phyloP scores from a whole-genome alignment of 1,140 invertebrate genomes.

The Camponotus vicinus region DNA sequence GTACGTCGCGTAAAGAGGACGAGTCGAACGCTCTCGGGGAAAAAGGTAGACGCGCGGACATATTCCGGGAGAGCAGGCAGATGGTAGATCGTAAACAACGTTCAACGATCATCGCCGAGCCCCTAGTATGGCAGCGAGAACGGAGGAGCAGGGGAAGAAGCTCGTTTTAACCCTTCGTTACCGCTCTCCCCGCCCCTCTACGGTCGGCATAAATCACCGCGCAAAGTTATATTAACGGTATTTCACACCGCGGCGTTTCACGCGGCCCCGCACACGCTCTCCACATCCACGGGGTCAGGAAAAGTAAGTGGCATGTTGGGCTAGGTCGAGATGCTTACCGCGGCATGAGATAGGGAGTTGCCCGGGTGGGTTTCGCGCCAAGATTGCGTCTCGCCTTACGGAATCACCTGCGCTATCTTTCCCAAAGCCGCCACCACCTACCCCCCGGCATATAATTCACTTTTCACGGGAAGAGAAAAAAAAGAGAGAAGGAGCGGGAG shows the following conservation, averaged over 20 bases:
- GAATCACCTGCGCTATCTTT: constrained; percentile 45
- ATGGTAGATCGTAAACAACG: constrained; percentile 62
- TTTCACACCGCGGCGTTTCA: constrained; percentile 66
- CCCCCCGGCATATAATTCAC: constrained; percentile 46
- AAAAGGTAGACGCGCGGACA: constrained; percentile 19
- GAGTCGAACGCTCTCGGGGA: neutral
- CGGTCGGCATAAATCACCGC: constrained; percentile 73
- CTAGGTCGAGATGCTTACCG: constrained; percentile 52
- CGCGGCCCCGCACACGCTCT: constrained; percentile 26
- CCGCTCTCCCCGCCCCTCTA: constrained; percentile 22
- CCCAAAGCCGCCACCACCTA: constrained; percentile 24
- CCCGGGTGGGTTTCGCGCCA: constrained; percentile 46
- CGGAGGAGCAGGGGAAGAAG: neutral
- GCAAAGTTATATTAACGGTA: constrained; percentile 78
- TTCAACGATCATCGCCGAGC: constrained; percentile 66
- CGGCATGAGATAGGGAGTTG: constrained; percentile 41
- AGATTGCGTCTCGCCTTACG: constrained; percentile 56
- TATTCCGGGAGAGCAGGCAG: constrained; percentile 9
- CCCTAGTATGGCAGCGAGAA: neutral
- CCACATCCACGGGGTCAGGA: neutral
- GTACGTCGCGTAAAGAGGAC: neutral
- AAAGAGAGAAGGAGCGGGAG: too few relatives aligned
- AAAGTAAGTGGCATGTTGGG: constrained; percentile 51
- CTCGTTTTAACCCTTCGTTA: constrained; percentile 60
- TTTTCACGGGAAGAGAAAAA: constrained; percentile 5